phyloP scores from a whole-genome alignment of 2,888 invertebrate species.

The Apomyelois bistriatella region DNA sequence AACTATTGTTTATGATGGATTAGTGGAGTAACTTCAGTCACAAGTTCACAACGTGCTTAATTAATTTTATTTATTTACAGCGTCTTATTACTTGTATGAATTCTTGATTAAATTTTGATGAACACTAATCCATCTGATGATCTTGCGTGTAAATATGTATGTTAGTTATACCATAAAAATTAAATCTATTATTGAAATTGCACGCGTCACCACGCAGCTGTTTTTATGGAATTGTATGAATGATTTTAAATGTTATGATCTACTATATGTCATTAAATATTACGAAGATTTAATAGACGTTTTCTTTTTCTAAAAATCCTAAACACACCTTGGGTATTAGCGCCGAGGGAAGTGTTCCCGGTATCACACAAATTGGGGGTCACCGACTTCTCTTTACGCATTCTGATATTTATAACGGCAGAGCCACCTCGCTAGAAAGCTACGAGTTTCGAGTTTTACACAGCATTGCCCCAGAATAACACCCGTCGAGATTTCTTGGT shows the following conservation, averaged over 20 bases:
- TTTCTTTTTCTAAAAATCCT: conserved; percentile 29
- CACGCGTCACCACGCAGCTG: not conserved
- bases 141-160: conserved; percentile 27
- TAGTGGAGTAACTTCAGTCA: conserved; percentile 29
- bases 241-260: conserved; percentile 59
- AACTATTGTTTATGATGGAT: conserved; percentile 45
- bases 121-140: conserved; percentile 34
- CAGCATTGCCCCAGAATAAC: conserved; percentile 73
- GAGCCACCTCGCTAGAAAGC: conserved; percentile 62
- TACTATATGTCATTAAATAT: conserved; percentile 61
- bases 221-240: conserved; percentile 41
- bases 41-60: not conserved
- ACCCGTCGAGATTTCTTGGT: conserved; percentile 67
- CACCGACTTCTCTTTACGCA: conserved; percentile 65
- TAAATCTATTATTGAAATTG: not conserved
- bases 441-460: conserved; percentile 69
- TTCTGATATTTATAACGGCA: conserved; percentile 69
- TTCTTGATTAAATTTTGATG: conserved; percentile 11
- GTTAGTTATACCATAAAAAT: conserved; percentile 19
- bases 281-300: conserved; percentile 49
- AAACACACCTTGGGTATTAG: conserved; percentile 9
- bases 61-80: conserved; percentile 40
- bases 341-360: conserved; percentile 31
- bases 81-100: conserved; percentile 20
- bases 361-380: conserved; percentile 51